Conservation (phyloP, 2,888 invertebrate genomes). For the Neocrepidodera transversa region DNA sequence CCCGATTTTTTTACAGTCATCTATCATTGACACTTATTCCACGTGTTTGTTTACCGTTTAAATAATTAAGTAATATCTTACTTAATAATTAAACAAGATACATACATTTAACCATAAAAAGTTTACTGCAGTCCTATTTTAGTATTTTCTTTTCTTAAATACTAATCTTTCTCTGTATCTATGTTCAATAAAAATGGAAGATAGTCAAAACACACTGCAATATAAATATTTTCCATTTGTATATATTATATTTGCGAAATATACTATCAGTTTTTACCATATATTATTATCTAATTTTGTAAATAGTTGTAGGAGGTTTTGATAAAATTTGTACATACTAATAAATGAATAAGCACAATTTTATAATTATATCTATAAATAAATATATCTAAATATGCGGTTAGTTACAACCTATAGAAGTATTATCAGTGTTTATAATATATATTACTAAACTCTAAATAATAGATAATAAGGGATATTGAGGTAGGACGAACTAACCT, state of each 20-base stretch:
- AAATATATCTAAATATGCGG: background rate
- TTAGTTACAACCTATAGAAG: background rate
- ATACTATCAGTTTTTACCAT: background rate
- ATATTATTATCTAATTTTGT: background rate
- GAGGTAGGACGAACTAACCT: slow-evolving; percentile 1
- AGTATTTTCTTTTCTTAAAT: too few relatives aligned
- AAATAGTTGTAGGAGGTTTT: background rate
- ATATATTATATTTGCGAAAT: background rate
- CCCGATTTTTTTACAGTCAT: too few relatives aligned
- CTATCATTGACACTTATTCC: too few relatives aligned
- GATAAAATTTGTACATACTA: too few relatives aligned
- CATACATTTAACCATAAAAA: too few relatives aligned
- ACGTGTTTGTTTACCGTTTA: too few relatives aligned
- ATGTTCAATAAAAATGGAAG: background rate
- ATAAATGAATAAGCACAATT: background rate
- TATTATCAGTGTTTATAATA: background rate
- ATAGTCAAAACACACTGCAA: background rate
- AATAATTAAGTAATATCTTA: too few relatives aligned
- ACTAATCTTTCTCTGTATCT: too few relatives aligned
- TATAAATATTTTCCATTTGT: background rate
- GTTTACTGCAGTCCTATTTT: too few relatives aligned
- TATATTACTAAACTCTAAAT: background rate
- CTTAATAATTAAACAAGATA: too few relatives aligned
- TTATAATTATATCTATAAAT: background rate
- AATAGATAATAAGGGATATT: background rate